Conservation (phyloP, 2,113 vertebrate species). For the Antennarius striatus region DNA sequence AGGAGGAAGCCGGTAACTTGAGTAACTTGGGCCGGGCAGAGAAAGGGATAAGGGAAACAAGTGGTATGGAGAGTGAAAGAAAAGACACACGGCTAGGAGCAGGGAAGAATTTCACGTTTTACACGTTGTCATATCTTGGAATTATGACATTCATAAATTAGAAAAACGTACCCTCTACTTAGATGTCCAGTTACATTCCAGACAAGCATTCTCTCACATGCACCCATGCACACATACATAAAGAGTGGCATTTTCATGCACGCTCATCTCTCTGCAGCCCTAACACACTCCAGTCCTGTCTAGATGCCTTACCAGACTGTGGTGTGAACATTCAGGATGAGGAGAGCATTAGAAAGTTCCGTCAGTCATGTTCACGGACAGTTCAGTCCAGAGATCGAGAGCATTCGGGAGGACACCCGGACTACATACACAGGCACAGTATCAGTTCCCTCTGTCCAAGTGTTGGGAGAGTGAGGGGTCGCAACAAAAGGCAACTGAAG, state of each 20-base stretch:
- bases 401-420: constrained; percentile 21
- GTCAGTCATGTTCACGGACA: constrained; percentile 61
- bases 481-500: constrained; percentile 72
- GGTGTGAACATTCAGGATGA: constrained; percentile 63
- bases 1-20: constrained; percentile 80
- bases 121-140: constrained; percentile 10
- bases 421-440: constrained; percentile 37
- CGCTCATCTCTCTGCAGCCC: neutral
- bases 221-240: constrained; percentile 2
- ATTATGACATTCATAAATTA: constrained; percentile 1
- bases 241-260: constrained; percentile 12
- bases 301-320: constrained; percentile 69
- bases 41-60: constrained; percentile 26
- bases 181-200: constrained; percentile 34
- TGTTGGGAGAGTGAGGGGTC: constrained; percentile 73
- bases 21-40: constrained; percentile 57
- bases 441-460: constrained; percentile 68
- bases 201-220: constrained; percentile 5
- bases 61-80: constrained; percentile 10
- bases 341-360: constrained; percentile 49
- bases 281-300: constrained; percentile 3
- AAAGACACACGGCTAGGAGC: constrained; percentile 13
- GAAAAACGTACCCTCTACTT: neutral
- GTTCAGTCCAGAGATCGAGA: constrained; percentile 54
- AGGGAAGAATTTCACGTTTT: constrained; percentile 13